These are phyloP conservation scores for Stylophora pistillata DNA, from an alignment of 64 coral and sea anemone species.

Conservation along the genomic window DNA sequence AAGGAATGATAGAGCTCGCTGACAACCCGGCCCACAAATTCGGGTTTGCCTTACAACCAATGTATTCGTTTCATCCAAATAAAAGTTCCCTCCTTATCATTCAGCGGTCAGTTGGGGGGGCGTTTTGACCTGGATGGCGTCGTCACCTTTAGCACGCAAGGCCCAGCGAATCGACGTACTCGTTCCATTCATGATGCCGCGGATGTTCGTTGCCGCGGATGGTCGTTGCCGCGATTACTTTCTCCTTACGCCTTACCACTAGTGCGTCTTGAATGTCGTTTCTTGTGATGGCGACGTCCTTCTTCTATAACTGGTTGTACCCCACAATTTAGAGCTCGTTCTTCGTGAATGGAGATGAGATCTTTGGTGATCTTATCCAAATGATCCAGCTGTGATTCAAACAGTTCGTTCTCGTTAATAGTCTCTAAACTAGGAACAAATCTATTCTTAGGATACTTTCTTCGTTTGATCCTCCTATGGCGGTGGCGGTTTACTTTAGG, in stretches of 20 bases:
- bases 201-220: no score
- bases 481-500: constrained; percentile 21
- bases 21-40: no score
- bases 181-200: no score
- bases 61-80: no score
- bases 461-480: constrained; percentile 2
- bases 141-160: no score
- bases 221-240: no score
- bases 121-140: no score
- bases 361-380: neutral
- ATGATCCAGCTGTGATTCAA: neutral
- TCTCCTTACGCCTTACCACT: neutral
- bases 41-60: no score
- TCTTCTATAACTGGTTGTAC: neutral
- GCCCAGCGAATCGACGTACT: no score
- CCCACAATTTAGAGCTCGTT: constrained; percentile 32
- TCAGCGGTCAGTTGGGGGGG: no score
- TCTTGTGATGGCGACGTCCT: neutral
- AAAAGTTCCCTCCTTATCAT: no score
- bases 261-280: neutral
- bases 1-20: no score
- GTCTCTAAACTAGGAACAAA: constrained; percentile 35
- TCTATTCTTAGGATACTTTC: constrained; percentile 32
- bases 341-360: constrained; percentile 27
- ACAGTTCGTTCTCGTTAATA: constrained; percentile 51